Percentiles rank a stretch among this genome's conserved stretches.
Conservation (phyloP, 2,888 invertebrate genomes). For the Scaptomyza parva region DNA sequence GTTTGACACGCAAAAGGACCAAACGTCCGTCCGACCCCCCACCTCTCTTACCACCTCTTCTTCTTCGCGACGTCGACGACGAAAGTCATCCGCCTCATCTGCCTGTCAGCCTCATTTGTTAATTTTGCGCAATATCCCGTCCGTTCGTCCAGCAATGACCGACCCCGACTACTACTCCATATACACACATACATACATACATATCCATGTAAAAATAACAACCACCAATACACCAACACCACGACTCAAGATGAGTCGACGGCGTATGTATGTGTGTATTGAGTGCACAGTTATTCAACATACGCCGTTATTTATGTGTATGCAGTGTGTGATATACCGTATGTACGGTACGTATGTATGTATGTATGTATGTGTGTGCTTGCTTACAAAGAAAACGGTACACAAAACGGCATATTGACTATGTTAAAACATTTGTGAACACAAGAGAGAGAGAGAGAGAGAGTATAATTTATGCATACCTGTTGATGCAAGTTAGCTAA, state of each 20-base stretch:
- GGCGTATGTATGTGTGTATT: constrained; percentile 8
- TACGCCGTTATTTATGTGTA: constrained; percentile 42
- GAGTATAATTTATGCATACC: background rate
- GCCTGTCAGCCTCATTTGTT: constrained; percentile 76
- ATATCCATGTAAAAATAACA: background rate
- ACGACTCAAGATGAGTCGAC: background rate
- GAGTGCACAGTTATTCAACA: constrained; percentile 34
- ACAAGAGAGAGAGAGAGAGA: too few relatives aligned
- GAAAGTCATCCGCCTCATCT: constrained; percentile 4
- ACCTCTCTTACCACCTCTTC: constrained; percentile 15
- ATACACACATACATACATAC: too few relatives aligned
- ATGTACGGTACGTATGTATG: background rate
- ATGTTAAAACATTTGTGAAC: background rate
- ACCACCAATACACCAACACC: background rate
- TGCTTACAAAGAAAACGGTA: background rate
- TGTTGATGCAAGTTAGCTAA: background rate
- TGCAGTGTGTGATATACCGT: background rate
- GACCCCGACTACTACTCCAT: too few relatives aligned
- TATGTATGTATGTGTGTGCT: background rate
- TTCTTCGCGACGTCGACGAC: too few relatives aligned
- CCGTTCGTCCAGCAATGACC: constrained; percentile 14
- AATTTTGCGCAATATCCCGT: constrained; percentile 72
- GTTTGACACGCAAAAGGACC: constrained; percentile 67
- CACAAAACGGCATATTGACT: constrained; percentile 5
- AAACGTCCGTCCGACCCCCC: background rate